Percentiles rank a stretch among this genome's conserved stretches.
Evolutionary conservation across 2,113 vertebrate genomes (phyloP).

Genomic region (Brachirus orientalis): DNA sequence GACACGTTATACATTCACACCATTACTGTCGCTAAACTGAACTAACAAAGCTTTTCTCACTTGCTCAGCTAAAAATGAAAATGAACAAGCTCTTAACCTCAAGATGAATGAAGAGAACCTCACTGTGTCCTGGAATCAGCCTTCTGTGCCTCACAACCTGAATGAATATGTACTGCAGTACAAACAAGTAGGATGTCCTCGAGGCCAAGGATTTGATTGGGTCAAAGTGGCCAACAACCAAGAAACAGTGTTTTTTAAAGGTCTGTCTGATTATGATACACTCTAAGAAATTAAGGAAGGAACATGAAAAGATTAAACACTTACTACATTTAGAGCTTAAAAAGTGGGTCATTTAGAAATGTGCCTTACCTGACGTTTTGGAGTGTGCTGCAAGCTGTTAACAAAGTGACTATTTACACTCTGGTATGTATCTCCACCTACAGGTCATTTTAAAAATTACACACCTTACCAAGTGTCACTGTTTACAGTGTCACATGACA

Average conservation of each 20-base stretch:
- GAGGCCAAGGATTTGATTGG: slow-evolving; percentile 69
- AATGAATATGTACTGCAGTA: slow-evolving; percentile 77
- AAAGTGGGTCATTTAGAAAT: neutral
- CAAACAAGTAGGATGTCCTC: slow-evolving; percentile 49
- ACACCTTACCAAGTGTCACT: slow-evolving; percentile 75
- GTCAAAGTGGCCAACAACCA: slow-evolving; percentile 60
- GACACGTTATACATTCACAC: neutral
- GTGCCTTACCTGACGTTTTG: neutral
- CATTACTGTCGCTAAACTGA: neutral
- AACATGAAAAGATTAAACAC: too few relatives aligned
- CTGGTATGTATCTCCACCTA: slow-evolving; percentile 69
- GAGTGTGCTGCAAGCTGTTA: neutral
- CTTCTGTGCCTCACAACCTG: slow-evolving; percentile 7
- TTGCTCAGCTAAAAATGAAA: slow-evolving; percentile 24
- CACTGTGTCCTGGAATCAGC: slow-evolving; percentile 65
- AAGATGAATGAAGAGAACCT: slow-evolving; percentile 46
- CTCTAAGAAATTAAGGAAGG: too few relatives aligned
- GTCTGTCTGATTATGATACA: slow-evolving; percentile 42
- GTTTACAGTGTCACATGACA: slow-evolving; percentile 47
- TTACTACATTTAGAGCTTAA: neutral
- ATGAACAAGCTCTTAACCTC: neutral
- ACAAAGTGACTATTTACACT: neutral
- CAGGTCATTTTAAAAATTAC: slow-evolving; percentile 72
- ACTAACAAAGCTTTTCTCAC: slow-evolving; percentile 20
- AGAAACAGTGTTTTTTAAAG: slow-evolving; percentile 53